Conservation (phyloP, 2,113 vertebrate species). For the Hyperopisus bebe region DNA sequence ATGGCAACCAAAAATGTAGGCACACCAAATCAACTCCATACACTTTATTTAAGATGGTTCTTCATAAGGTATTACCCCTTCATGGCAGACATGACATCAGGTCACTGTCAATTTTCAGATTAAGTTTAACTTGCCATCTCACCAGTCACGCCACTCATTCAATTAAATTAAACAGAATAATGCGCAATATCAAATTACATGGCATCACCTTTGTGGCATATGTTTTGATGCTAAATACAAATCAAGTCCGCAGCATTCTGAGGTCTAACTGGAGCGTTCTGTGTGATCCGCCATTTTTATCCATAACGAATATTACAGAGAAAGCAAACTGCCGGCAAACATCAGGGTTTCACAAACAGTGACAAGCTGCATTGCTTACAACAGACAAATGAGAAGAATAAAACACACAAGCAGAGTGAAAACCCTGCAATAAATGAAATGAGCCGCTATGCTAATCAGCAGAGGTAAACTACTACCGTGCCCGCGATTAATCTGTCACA, state of each 20-base stretch:
- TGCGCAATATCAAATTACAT: neutral
- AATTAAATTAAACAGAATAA: neutral
- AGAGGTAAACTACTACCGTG: slow-evolving; percentile 58
- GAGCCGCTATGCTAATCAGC: slow-evolving; percentile 66
- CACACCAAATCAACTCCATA: neutral
- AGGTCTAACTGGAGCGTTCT: neutral
- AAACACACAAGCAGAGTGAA: slow-evolving; percentile 37
- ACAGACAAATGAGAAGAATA: slow-evolving; percentile 8
- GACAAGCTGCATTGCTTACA: neutral
- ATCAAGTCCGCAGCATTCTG: neutral
- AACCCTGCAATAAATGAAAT: slow-evolving; percentile 52
- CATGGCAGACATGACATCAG: neutral
- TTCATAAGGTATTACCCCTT: neutral
- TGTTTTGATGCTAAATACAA: neutral
- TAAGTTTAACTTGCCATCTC: neutral
- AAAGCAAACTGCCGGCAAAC: neutral
- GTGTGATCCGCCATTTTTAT: neutral
- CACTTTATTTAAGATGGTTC: neutral
- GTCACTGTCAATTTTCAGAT: neutral
- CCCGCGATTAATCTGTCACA: slow-evolving; percentile 64
- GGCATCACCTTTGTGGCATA: neutral
- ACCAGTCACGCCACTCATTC: neutral
- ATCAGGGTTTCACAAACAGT: neutral
- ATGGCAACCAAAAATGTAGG: neutral
- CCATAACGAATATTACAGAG: neutral